phyloP scores from a whole-genome alignment of 1,140 invertebrate species.

The Melitaea cinxia region DNA sequence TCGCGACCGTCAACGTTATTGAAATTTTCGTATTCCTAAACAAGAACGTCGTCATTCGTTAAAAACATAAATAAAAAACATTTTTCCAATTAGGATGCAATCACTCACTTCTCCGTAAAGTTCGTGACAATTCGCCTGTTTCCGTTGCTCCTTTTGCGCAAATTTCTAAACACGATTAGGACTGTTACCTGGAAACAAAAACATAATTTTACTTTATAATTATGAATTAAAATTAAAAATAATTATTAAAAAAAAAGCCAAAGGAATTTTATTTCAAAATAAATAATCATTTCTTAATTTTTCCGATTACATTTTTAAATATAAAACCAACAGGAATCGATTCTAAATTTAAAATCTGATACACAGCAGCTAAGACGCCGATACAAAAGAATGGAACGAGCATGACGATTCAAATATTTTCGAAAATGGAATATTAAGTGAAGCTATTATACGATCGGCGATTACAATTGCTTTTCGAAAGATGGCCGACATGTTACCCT shows the following conservation, averaged over 20 bases:
- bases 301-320: slow-evolving; percentile 1
- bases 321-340: slow-evolving; percentile 45
- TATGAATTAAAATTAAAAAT: not conserved
- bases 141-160: slow-evolving; percentile 40
- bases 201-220: slow-evolving; percentile 9
- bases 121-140: slow-evolving; percentile 56
- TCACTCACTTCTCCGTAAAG: slow-evolving; percentile 53
- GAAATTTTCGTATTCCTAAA: too few relatives aligned
- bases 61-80: slow-evolving; percentile 28
- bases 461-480: slow-evolving; percentile 57
- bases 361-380: slow-evolving; percentile 58
- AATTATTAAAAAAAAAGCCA: too few relatives aligned
- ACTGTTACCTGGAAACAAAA: slow-evolving; percentile 45
- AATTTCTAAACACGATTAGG: slow-evolving; percentile 34
- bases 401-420: slow-evolving; percentile 81
- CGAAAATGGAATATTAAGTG: slow-evolving; percentile 80
- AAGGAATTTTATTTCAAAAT: not conserved
- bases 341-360: slow-evolving; percentile 78
- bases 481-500: slow-evolving; percentile 42
- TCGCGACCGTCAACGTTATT: too few relatives aligned
- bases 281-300: not conserved
- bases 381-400: slow-evolving; percentile 75
- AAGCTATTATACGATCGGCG: slow-evolving; percentile 75
- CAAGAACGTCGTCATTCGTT: too few relatives aligned
- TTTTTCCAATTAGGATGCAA: slow-evolving; percentile 45